phyloP scores from a whole-genome alignment of 2,113 vertebrate species.

The Halichoerus grypus region DNA sequence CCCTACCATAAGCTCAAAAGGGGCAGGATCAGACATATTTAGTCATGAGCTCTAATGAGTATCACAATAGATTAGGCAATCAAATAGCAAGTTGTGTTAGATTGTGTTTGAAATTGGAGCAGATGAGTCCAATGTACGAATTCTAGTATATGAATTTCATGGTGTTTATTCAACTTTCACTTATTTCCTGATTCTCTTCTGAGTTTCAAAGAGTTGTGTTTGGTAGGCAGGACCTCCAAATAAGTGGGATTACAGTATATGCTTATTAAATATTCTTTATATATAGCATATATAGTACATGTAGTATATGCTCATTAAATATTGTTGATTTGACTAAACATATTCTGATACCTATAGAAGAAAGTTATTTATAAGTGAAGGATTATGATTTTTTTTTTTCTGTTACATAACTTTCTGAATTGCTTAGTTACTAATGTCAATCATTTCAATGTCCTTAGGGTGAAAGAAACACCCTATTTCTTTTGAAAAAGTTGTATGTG shows the following conservation, averaged over 20 bases:
- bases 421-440: constrained; percentile 49
- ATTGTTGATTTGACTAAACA: constrained; percentile 42
- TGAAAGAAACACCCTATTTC: constrained; percentile 29
- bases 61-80: background rate
- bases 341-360: background rate
- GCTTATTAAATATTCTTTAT: background rate
- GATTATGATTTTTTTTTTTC: constrained; percentile 34
- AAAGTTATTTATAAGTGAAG: constrained; percentile 18
- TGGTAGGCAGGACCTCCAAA: background rate
- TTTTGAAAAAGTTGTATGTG: constrained; percentile 44
- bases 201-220: background rate
- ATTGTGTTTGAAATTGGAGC: constrained; percentile 12
- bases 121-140: background rate
- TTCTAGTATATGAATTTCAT: background rate
- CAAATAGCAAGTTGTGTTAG: background rate
- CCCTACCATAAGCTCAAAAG: background rate
- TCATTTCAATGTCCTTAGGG: constrained; percentile 41
- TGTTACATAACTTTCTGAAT: constrained; percentile 43
- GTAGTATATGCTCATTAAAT: background rate
- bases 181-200: constrained; percentile 9
- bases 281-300: background rate
- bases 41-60: background rate
- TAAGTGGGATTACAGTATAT: background rate
- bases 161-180: background rate
- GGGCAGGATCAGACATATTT: background rate